phyloP scores from a whole-genome alignment of 2,113 vertebrate species.

The Poeciliopsis occidentalis region DNA sequence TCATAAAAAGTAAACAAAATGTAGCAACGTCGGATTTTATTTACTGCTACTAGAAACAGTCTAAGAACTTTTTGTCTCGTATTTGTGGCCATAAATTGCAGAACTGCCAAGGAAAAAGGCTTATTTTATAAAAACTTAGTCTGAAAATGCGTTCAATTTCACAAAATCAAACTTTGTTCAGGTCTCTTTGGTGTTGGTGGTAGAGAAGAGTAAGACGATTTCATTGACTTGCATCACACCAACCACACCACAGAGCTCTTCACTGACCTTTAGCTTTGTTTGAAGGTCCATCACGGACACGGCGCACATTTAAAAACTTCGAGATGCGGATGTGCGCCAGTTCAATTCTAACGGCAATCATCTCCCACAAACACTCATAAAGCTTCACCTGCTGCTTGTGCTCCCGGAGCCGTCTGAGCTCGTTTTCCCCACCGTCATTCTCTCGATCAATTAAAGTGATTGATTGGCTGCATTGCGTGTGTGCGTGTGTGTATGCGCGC shows the following conservation, averaged over 20 bases:
- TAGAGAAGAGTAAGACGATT: neutral
- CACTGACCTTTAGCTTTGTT: neutral
- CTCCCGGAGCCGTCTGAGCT: slow-evolving; percentile 17
- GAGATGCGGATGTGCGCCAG: slow-evolving; percentile 14
- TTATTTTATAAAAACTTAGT: too few species aligned
- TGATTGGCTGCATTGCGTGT: slow-evolving; percentile 9
- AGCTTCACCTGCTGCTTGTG: slow-evolving; percentile 1
- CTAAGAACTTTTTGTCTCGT: too few species aligned
- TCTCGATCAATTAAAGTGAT: slow-evolving; percentile 43
- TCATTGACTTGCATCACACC: slow-evolving; percentile 3
- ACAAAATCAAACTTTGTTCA: neutral
- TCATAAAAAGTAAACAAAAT: too few species aligned
- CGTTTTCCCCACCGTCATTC: slow-evolving; percentile 15
- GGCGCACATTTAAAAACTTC: neutral
- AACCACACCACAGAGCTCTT: neutral
- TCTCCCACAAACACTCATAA: slow-evolving; percentile 6
- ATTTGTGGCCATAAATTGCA: too few species aligned
- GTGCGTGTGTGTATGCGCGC: neutral
- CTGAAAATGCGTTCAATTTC: neutral
- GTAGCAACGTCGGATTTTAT: too few species aligned
- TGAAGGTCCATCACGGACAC: neutral
- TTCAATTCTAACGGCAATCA: slow-evolving; percentile 9
- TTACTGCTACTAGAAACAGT: too few species aligned
- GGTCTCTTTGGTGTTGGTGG: neutral
- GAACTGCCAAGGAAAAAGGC: too few species aligned